Conservation (phyloP, 2,113 vertebrate genomes). For the Saccopteryx leptura region DNA sequence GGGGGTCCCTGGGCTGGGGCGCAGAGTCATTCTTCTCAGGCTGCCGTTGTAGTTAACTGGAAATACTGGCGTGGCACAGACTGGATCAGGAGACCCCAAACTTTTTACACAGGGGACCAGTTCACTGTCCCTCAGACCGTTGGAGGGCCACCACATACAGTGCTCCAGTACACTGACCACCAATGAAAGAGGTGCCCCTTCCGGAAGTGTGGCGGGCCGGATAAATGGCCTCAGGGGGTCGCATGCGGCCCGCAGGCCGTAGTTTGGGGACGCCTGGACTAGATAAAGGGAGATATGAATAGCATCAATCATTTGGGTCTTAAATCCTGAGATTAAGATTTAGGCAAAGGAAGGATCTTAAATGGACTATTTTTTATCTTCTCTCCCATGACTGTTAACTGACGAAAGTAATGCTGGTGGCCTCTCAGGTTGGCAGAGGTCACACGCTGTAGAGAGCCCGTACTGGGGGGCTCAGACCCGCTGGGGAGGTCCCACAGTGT, state of each 20-base stretch:
- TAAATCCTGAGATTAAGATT: neutral
- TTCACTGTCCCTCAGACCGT: too few relatives aligned
- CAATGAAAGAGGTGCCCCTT: too few relatives aligned
- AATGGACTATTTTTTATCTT: neutral
- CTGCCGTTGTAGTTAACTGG: neutral
- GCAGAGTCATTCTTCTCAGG: neutral
- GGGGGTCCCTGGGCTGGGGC: neutral
- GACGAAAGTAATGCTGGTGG: neutral
- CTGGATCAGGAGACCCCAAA: neutral
- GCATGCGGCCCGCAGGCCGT: too few relatives aligned
- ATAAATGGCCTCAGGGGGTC: too few relatives aligned
- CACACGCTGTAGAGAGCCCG: neutral
- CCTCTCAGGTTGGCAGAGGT: neutral
- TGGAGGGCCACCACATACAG: too few relatives aligned
- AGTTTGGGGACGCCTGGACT: too few relatives aligned
- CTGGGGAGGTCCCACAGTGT: too few relatives aligned
- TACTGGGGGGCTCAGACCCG: neutral
- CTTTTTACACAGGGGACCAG: too few relatives aligned
- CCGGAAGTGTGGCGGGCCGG: too few relatives aligned
- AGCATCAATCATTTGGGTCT: neutral
- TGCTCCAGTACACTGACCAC: too few relatives aligned
- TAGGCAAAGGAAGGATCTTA: neutral
- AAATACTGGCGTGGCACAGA: neutral
- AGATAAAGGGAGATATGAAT: neutral
- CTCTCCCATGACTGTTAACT: neutral